These are phyloP conservation scores for Drosophila burlai DNA, from an alignment of 1,140 invertebrate genomes.

Conservation along the genomic window DNA sequence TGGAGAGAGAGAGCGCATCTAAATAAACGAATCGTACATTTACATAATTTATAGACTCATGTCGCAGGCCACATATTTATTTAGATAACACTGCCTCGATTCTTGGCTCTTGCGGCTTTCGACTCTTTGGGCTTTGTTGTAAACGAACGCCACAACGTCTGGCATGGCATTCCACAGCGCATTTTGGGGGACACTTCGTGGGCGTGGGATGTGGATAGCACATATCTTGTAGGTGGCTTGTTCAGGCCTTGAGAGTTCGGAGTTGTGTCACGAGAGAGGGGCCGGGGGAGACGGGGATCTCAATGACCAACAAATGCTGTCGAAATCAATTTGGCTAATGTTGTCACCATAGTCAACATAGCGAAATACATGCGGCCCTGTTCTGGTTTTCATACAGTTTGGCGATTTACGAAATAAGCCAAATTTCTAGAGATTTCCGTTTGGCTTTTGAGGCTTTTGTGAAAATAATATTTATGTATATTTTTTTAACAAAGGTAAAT, in stretches of 20 bases:
- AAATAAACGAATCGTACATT: conserved; percentile 64
- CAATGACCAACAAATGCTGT: conserved; percentile 58
- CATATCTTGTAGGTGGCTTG: conserved; percentile 31
- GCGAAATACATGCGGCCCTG: neutral
- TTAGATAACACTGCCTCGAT: conserved; percentile 58
- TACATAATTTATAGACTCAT: conserved; percentile 75
- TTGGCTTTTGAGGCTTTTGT: neutral
- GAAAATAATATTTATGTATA: neutral
- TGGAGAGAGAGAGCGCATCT: conserved; percentile 2
- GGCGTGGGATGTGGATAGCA: conserved; percentile 55
- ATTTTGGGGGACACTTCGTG: conserved; percentile 58
- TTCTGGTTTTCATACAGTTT: conserved; percentile 4
- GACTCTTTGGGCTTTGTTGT: conserved; percentile 1
- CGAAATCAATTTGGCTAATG: conserved; percentile 81
- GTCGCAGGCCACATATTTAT: conserved; percentile 49
- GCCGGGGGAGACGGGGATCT: conserved; percentile 8
- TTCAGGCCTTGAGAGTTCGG: conserved; percentile 45
- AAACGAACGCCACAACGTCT: conserved; percentile 68
- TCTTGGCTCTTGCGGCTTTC: conserved; percentile 2
- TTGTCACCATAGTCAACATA: conserved; percentile 54
- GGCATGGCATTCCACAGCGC: conserved; percentile 50
- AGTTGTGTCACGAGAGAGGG: neutral
- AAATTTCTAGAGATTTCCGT: neutral
- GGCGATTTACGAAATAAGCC: neutral
- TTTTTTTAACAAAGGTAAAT: neutral